phyloP scores from a whole-genome alignment of 2,797 vertebrate genomes.

The Phalanger gymnotis region DNA sequence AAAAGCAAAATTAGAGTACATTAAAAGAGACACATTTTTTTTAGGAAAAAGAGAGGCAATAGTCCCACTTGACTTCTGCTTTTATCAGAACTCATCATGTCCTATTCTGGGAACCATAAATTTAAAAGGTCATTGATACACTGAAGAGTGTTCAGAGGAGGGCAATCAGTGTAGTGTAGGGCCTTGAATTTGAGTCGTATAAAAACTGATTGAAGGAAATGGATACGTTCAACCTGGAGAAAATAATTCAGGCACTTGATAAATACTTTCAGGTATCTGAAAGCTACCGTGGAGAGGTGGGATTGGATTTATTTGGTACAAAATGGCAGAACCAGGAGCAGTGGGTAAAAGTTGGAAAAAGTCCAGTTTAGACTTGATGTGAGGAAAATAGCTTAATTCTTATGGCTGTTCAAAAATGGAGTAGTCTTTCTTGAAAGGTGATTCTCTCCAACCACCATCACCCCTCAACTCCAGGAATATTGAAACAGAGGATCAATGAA shows the following conservation, averaged over 20 bases:
- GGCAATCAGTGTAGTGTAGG: neutral
- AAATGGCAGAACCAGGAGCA: neutral
- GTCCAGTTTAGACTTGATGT: neutral
- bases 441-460: neutral
- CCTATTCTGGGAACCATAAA: neutral
- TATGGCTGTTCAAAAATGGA: neutral
- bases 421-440: neutral
- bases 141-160: neutral
- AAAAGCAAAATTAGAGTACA: neutral
- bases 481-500: neutral
- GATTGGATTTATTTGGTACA: neutral
- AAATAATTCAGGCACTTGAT: neutral
- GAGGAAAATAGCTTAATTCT: neutral
- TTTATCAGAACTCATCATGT: neutral
- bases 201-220: neutral
- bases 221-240: neutral
- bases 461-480: neutral
- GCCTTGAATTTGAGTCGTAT: neutral
- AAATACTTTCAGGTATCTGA: neutral
- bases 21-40: neutral
- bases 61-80: neutral
- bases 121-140: neutral
- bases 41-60: neutral
- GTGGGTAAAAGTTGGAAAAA: neutral
- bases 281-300: neutral